A percentile compares a stretch with the other conserved stretches of the same genome.
phyloP scores from a whole-genome alignment of 2,888 invertebrate genomes.

The Dermolepida albohirtum region DNA sequence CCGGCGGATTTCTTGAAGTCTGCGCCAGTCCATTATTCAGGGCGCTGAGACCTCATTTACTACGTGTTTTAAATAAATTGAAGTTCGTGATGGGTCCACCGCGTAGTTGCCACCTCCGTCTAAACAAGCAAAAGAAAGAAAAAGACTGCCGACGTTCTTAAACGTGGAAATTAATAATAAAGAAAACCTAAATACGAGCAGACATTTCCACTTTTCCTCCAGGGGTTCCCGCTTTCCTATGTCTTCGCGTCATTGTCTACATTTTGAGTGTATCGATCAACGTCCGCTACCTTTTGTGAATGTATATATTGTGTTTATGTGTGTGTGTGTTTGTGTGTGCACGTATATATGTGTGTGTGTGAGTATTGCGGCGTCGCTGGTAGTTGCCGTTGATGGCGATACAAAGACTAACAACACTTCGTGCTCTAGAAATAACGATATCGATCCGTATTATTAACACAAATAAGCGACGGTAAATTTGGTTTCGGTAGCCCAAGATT shows the following conservation, averaged over 20 bases:
- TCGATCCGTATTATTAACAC: slow-evolving; percentile 11
- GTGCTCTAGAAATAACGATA: slow-evolving; percentile 13
- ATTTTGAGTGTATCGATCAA: slow-evolving; percentile 31
- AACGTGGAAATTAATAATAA: slow-evolving; percentile 27
- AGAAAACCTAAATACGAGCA: slow-evolving; percentile 3
- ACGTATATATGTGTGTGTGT: not conserved
- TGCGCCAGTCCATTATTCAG: slow-evolving; percentile 51
- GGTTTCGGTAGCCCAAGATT: slow-evolving; percentile 8
- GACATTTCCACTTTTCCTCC: slow-evolving; percentile 7
- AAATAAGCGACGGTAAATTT: slow-evolving; percentile 7
- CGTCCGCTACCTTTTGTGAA: slow-evolving; percentile 16
- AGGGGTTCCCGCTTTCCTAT: not conserved
- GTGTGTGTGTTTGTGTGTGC: not conserved
- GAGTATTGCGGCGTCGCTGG: not conserved
- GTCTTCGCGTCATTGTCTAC: slow-evolving; percentile 26
- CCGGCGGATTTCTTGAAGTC: not conserved
- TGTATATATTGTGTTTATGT: slow-evolving; percentile 15
- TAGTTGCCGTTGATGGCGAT: not conserved
- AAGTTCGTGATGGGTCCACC: slow-evolving; percentile 27
- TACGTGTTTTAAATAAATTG: slow-evolving; percentile 50
- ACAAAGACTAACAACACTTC: slow-evolving; percentile 4
- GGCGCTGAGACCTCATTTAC: slow-evolving; percentile 50
- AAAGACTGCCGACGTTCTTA: slow-evolving; percentile 1
- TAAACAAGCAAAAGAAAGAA: slow-evolving; percentile 6
- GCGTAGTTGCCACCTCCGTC: not conserved